Percentiles rank a stretch among this genome's conserved stretches.
These are phyloP conservation scores for Daphoenositta chrysoptera DNA, from an alignment of 2,113 vertebrate genomes.

Conservation along the genomic window DNA sequence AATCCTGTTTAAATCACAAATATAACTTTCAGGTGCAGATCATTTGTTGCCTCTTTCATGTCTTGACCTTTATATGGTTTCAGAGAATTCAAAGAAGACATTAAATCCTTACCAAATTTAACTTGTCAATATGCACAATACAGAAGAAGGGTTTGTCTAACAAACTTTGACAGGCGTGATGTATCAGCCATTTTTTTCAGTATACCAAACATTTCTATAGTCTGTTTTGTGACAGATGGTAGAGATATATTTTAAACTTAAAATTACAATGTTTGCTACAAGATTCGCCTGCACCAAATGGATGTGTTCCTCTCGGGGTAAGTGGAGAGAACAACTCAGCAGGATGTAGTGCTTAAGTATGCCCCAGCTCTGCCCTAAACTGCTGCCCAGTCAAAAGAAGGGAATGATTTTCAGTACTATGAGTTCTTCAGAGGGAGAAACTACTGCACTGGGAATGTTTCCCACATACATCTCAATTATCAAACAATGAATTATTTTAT, in stretches of 20 bases:
- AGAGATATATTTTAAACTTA: background rate
- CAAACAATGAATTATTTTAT: background rate
- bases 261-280: background rate
- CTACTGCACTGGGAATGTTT: background rate
- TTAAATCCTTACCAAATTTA: conserved; percentile 7
- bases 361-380: background rate
- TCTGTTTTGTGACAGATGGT: background rate
- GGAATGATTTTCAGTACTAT: background rate
- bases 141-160: background rate
- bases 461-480: background rate
- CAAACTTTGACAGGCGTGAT: background rate
- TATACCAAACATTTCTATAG: background rate
- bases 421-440: background rate
- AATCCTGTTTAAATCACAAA: background rate
- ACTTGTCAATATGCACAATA: background rate
- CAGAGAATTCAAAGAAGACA: background rate
- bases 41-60: background rate
- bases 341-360: background rate
- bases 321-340: background rate
- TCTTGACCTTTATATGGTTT: background rate
- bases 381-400: background rate
- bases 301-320: background rate
- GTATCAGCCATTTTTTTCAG: background rate
- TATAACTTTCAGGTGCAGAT: background rate
- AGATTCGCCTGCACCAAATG: background rate